Evolutionary conservation across 1,140 invertebrate genomes (phyloP), one percentile per base, ranked within the genome.

Genomic region (Drosophila nikananu): DNA sequence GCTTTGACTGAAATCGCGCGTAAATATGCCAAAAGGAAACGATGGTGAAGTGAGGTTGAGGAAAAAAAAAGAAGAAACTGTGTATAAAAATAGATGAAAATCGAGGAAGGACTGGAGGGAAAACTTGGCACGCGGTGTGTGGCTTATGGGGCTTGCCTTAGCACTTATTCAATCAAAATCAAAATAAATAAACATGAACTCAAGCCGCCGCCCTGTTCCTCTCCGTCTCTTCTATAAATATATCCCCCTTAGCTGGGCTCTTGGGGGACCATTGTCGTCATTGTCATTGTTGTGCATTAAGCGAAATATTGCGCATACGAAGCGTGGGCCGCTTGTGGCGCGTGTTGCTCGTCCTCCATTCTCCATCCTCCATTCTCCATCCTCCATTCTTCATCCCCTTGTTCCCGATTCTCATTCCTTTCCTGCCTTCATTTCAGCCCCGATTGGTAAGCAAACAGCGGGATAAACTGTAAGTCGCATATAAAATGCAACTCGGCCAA

Each of bases 161-260:
- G 79, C 83, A 86, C 83, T 86, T 86, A 86, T 86, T 86, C 79
- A 86, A 86, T 86, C 83, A 83, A 83, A 83, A 75, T 81, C 78
- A 77, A 86, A 86, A 86, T 86, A 86, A 86, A 81, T 86, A 78
- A 78, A 81, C 60, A 74, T 48, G 57, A 77, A 58, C 60, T 42
- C 17, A 35, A 63, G 44, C 25, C 35, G 44, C 25, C 35, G 35
- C 19, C 5, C 21, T 8, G n/a, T 12, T 4, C 32, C 4, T n/a
- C n/a, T n/a, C n/a, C 42, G 32, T 5, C 23, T 41, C n/a, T 54
- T 70, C 46, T 77, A 81, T 66, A 62, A 81, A 81, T 67, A 81
- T 67, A 71, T 60, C 27, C 44, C 44, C 21, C 61, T 48, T n/a
- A 8, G 32, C 17, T 4, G 21, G 13, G 15, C 37, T 60, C 70